Conservation (phyloP, 1,140 invertebrate species). For the Sycophaga agraensis region DNA sequence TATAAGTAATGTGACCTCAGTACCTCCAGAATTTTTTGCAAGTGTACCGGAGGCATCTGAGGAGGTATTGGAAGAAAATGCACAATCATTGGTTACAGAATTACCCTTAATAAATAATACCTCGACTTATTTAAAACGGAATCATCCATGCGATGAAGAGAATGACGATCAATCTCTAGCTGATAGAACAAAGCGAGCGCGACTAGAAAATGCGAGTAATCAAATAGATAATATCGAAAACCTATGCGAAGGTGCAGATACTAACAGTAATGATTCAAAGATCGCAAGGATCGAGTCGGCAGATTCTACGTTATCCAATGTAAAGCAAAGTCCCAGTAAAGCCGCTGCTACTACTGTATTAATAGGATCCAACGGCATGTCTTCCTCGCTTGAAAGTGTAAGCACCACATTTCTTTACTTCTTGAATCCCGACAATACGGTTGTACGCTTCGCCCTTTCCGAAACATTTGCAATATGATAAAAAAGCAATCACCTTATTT, state of each 20-base stretch:
- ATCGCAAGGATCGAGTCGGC: neutral
- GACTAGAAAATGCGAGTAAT: slow-evolving; percentile 7
- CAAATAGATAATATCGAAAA: neutral
- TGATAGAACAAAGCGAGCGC: slow-evolving; percentile 8
- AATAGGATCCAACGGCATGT: neutral
- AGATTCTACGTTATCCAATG: neutral
- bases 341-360: neutral
- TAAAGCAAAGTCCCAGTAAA: slow-evolving; percentile 2
- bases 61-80: neutral
- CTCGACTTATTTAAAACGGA: slow-evolving; percentile 5
- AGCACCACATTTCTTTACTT: slow-evolving; percentile 27
- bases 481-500: neutral
- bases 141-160: slow-evolving; percentile 7
- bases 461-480: neutral
- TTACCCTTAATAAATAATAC: neutral
- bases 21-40: slow-evolving; percentile 32
- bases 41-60: slow-evolving; percentile 3
- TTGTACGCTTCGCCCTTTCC: slow-evolving; percentile 14
- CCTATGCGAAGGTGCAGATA: neutral
- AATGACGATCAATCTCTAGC: neutral
- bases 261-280: neutral
- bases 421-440: slow-evolving; percentile 16
- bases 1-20: slow-evolving; percentile 42
- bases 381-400: slow-evolving; percentile 21
- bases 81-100: neutral